Conservation (phyloP, 1,140 invertebrate species). For the Tachypleus tridentatus region DNA sequence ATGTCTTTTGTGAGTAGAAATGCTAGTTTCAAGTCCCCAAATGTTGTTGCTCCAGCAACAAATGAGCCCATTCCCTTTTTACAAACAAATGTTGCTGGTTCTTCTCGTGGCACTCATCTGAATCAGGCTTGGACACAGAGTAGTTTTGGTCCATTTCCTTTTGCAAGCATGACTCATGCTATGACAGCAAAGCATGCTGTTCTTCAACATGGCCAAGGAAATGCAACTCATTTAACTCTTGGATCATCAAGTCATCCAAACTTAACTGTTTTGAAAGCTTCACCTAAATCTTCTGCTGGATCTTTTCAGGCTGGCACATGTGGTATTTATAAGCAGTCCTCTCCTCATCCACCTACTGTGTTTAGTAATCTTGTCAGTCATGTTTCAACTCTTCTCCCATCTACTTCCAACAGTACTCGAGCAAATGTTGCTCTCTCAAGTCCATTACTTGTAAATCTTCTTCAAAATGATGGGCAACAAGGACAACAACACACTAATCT, state of each 20-base stretch:
- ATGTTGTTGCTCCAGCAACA: conserved; percentile 32
- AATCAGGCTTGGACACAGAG: conserved; percentile 23
- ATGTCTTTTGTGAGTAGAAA: too few species aligned
- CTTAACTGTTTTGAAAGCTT: too few species aligned
- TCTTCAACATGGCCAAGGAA: too few species aligned
- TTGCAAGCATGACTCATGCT: conserved; percentile 80
- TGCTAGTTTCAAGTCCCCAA: conserved; percentile 28
- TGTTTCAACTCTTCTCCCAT: too few species aligned
- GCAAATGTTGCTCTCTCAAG: conserved; percentile 57
- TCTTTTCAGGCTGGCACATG: too few species aligned
- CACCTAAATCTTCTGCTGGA: too few species aligned
- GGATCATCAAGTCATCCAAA: too few species aligned
- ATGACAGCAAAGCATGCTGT: conserved; percentile 41
- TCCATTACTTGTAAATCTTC: conserved; percentile 76
- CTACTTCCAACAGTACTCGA: background rate
- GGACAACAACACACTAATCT: too few species aligned
- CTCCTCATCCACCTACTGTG: too few species aligned
- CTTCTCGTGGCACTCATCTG: conserved; percentile 3
- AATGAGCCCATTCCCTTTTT: conserved; percentile 30
- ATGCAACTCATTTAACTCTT: too few species aligned
- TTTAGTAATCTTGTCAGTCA: too few species aligned
- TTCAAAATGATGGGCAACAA: conserved; percentile 57
- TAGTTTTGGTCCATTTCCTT: conserved; percentile 55
- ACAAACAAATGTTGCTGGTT: conserved; percentile 15
- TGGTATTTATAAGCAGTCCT: too few species aligned